Conservation (phyloP, 2,888 invertebrate genomes). For the Caenorhabditis zanzibari region DNA sequence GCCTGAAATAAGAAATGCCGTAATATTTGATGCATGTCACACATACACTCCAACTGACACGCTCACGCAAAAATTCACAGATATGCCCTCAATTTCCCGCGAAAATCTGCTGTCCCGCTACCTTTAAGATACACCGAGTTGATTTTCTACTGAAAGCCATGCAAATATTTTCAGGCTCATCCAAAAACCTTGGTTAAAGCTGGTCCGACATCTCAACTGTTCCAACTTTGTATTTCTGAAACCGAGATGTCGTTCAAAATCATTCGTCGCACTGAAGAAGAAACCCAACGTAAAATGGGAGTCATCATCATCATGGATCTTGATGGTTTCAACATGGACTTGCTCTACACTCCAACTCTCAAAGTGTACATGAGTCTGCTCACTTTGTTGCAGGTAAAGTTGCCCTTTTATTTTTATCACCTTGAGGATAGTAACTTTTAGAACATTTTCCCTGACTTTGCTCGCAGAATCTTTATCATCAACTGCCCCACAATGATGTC, state of each 20-base stretch:
- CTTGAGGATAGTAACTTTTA: conserved; percentile 51
- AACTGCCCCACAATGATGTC: conserved; percentile 73
- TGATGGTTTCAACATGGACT: conserved; percentile 79
- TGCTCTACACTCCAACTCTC: conserved; percentile 75
- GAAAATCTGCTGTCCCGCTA: too few relatives aligned
- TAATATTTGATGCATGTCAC: too few relatives aligned
- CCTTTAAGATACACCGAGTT: background rate
- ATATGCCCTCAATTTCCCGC: too few relatives aligned
- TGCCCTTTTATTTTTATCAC: conserved; percentile 7
- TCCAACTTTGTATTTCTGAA: conserved; percentile 75
- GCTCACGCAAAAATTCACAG: too few relatives aligned
- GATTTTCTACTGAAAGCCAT: background rate
- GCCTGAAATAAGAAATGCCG: too few relatives aligned
- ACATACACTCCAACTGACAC: too few relatives aligned
- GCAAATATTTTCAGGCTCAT: conserved; percentile 52
- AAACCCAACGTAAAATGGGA: conserved; percentile 73
- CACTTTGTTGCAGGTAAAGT: conserved; percentile 73
- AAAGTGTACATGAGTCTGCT: conserved; percentile 78
- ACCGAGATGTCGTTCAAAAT: conserved; percentile 75
- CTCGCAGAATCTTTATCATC: conserved; percentile 71
- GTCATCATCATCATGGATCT: conserved; percentile 80
- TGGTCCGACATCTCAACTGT: conserved; percentile 76
- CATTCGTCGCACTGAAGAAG: conserved; percentile 64
- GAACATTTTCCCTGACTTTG: conserved; percentile 74
- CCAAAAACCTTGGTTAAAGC: conserved; percentile 77